Conservation (phyloP, 2,888 invertebrate genomes). For the Baronia brevicornis region DNA sequence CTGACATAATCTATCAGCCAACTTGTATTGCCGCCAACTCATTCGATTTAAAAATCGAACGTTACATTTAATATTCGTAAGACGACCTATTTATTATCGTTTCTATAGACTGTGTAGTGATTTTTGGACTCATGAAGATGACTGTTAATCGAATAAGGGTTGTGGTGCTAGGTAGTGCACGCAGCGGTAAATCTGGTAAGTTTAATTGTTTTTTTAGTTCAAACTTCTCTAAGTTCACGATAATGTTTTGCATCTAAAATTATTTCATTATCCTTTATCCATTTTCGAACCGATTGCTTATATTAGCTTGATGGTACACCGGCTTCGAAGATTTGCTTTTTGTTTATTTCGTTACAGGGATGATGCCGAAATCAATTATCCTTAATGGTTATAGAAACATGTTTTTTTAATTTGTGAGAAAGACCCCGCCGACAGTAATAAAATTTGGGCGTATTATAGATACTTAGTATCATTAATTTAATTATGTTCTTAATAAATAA, state of each 20-base stretch:
- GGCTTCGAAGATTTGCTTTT: constrained; percentile 31
- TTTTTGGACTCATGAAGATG: constrained; percentile 78
- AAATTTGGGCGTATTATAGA: constrained; percentile 27
- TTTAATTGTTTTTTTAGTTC: constrained; percentile 30
- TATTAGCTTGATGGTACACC: constrained; percentile 37
- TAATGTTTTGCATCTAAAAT: too few species aligned
- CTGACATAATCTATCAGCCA: constrained; percentile 54
- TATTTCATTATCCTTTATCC: constrained; percentile 23
- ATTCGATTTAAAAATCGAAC: constrained; percentile 26
- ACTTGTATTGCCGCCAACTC: constrained; percentile 56
- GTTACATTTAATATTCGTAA: constrained; percentile 15
- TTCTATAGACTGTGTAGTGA: constrained; percentile 30
- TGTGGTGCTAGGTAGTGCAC: constrained; percentile 84
- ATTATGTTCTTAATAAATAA: constrained; percentile 33
- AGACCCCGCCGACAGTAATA: constrained; percentile 31
- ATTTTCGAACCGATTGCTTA: constrained; percentile 23
- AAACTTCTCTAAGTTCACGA: too few species aligned
- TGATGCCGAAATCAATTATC: constrained; percentile 57
- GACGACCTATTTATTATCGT: constrained; percentile 25
- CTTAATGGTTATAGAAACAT: constrained; percentile 47
- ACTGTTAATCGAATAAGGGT: constrained; percentile 86
- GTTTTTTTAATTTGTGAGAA: constrained; percentile 48
- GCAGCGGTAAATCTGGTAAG: constrained; percentile 86
- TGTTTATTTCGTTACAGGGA: constrained; percentile 28
- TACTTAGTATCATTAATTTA: constrained; percentile 52